Base-by-base conservation (phyloP, 2,888 invertebrate species). In the Steinernema carpocapsae region DNA sequence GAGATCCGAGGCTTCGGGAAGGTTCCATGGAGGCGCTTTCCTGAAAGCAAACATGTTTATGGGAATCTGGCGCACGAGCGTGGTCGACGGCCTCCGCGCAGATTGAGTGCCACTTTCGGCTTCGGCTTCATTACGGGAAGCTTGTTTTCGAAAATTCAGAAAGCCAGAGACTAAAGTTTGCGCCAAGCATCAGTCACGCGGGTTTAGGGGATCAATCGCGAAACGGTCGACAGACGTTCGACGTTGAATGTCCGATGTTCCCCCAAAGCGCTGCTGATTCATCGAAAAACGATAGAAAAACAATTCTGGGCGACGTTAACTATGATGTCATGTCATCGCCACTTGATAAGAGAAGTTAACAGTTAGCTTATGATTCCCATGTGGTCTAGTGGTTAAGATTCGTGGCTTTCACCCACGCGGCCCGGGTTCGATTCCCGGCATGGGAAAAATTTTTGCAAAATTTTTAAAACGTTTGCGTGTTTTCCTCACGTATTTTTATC, bases 351-450 rank as follows among this genome's bases (percentile, higher is more conserved):
- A 7, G 26, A 56, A 24, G 56, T 26, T 56, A 24, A 6, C 6
- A 14, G 26, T 56, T 19, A 10, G 24, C 26, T 26, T 24, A 6
- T 56, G 26, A 14, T 74, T 76, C 79, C 79, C 76, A 78, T 72
- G 72, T 77, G 76, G 76, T 76, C 76, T 76, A 76, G 76, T 76
- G 76, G 76, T 75, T 76, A 77, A 78, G 77, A 77, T 77, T 77
- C 73, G 77, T 72, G 77, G 77, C 77, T 77, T 77, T 77, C 77
- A 77, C 77, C 77, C 77, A 73, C 77, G 72, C 78, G 77, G 77
- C 77, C 77, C 77, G 78, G 77, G 77, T 77, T 78, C 77, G 77
- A 77, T 78, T 77, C 77, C 77, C 77, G 77, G 77, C 77, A 74
- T 72, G 76, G 77, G 77, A 77, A 77, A 4, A 64, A 10, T 32